Percentiles rank a stretch among this genome's conserved stretches.
Evolutionary conservation across 1,140 invertebrate genomes (phyloP).

Genomic region (Chironomus striatipennis): DNA sequence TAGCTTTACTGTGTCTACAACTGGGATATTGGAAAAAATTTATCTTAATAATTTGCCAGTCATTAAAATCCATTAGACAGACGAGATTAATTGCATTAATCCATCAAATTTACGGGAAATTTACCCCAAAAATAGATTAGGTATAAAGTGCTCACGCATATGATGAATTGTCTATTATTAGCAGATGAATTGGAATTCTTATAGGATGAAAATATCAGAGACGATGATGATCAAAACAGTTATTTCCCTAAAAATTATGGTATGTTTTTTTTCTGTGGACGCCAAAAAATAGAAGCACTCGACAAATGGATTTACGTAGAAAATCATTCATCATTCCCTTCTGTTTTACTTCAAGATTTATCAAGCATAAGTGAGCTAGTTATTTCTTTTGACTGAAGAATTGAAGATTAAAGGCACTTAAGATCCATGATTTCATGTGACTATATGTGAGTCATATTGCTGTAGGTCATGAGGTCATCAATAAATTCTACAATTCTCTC

Average conservation of each 20-base stretch:
- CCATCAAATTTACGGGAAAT: neutral
- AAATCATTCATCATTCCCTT: neutral
- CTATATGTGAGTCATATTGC: neutral
- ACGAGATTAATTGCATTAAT: neutral
- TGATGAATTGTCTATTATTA: neutral
- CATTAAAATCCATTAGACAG: neutral
- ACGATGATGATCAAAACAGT: too few species aligned
- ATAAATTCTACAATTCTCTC: neutral
- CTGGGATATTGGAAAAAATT: neutral
- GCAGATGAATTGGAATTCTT: neutral
- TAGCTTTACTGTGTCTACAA: too few species aligned
- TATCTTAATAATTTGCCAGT: neutral
- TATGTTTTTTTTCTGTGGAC: too few species aligned
- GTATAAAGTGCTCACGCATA: neutral
- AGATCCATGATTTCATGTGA: neutral
- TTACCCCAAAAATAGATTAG: neutral
- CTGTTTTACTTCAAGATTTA: neutral
- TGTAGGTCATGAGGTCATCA: constrained; percentile 6
- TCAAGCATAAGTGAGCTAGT: too few species aligned
- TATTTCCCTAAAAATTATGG: too few species aligned
- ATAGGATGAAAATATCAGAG: neutral
- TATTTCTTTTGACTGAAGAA: too few species aligned
- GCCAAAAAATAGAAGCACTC: neutral
- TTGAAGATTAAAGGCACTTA: neutral
- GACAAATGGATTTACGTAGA: neutral